Evolutionary conservation across 2,888 invertebrate species (phyloP).

Genomic region (Axea sp.): DNA sequence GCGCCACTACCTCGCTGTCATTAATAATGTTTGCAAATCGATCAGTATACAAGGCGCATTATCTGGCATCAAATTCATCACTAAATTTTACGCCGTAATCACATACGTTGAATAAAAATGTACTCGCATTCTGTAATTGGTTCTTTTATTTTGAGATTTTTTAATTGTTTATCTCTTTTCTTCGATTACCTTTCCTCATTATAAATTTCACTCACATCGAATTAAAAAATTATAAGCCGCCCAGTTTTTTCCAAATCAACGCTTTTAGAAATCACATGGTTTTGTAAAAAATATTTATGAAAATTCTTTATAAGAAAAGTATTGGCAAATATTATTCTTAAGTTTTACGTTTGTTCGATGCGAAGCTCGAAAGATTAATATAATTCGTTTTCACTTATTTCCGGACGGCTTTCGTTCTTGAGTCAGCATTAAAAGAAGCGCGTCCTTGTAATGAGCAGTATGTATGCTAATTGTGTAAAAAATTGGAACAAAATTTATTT

Average conservation of each 20-base stretch:
- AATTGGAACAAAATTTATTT: conserved; percentile 33
- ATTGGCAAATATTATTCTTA: conserved; percentile 56
- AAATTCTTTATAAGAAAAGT: conserved; percentile 49
- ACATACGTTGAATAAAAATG: conserved; percentile 45
- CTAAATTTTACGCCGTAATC: conserved; percentile 40
- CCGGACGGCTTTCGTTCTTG: conserved; percentile 59
- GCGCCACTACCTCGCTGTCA: conserved; percentile 55
- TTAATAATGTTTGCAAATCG: conserved; percentile 58
- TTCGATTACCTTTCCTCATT: conserved; percentile 11
- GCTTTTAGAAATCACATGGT: conserved; percentile 48
- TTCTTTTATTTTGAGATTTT: conserved; percentile 8
- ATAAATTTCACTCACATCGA: conserved; percentile 1
- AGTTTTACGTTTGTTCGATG: conserved; percentile 57
- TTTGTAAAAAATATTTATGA: conserved; percentile 58
- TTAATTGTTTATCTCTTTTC: neutral
- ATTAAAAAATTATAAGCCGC: conserved; percentile 44
- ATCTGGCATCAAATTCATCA: conserved; percentile 52
- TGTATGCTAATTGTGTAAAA: conserved; percentile 52
- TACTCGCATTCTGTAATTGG: conserved; percentile 32
- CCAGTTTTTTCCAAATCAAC: conserved; percentile 48
- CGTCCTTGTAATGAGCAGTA: conserved; percentile 60
- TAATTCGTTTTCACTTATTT: conserved; percentile 59
- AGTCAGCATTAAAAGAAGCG: conserved; percentile 52
- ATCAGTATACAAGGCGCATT: conserved; percentile 55
- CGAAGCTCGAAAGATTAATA: conserved; percentile 57